Evolutionary conservation across 2,888 invertebrate species (phyloP).

Genomic region (Melolontha melolontha): DNA sequence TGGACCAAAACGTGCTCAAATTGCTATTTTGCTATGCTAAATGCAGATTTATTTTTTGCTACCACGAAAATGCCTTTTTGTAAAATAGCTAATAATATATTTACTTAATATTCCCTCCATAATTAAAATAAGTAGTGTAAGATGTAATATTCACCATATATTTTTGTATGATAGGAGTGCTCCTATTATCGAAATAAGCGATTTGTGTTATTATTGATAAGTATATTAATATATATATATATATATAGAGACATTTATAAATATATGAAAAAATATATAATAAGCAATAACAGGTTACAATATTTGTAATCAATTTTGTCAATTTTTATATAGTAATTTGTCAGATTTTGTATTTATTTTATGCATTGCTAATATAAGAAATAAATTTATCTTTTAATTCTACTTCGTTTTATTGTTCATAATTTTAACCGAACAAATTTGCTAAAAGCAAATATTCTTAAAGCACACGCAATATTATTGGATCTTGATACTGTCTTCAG

Average conservation of each 20-base stretch:
- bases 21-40: slow-evolving; percentile 52
- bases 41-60: slow-evolving; percentile 51
- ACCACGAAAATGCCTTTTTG: slow-evolving; percentile 57
- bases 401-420: slow-evolving; percentile 6
- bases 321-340: slow-evolving; percentile 63
- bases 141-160: slow-evolving; percentile 52
- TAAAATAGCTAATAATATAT: slow-evolving; percentile 47
- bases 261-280: slow-evolving; percentile 44
- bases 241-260: slow-evolving; percentile 46
- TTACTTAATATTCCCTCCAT: slow-evolving; percentile 62
- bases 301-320: slow-evolving; percentile 62
- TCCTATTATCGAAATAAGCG: slow-evolving; percentile 63
- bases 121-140: slow-evolving; percentile 58
- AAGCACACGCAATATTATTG: no score
- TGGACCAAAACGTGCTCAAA: slow-evolving; percentile 56
- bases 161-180: slow-evolving; percentile 60
- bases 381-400: slow-evolving; percentile 42
- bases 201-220: slow-evolving; percentile 66
- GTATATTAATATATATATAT: slow-evolving; percentile 59
- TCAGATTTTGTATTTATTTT: slow-evolving; percentile 66
- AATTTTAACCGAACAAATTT: slow-evolving; percentile 3
- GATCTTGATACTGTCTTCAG: no score
- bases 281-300: slow-evolving; percentile 62
- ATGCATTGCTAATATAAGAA: slow-evolving; percentile 62
- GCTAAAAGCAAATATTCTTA: no score